phyloP scores from a whole-genome alignment of 1,140 invertebrate genomes.

The Subanguina moxae region DNA sequence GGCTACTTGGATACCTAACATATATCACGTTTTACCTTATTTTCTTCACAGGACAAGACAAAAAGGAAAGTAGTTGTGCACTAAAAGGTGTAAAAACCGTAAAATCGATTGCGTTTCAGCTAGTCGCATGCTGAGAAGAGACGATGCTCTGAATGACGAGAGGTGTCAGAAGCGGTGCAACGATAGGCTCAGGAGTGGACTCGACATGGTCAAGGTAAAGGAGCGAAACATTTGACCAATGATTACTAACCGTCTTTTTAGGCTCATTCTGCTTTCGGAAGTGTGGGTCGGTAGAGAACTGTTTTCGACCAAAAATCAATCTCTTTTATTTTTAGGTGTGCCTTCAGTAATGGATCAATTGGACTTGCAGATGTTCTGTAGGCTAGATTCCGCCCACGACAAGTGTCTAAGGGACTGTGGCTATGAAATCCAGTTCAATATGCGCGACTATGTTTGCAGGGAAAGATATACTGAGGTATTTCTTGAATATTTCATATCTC shows the following conservation, averaged over 20 bases:
- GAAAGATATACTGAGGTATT: constrained; percentile 30
- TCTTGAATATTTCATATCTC: constrained; percentile 9
- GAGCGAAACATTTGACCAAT: too few species aligned
- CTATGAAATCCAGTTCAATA: constrained; percentile 56
- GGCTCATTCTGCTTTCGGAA: constrained; percentile 58
- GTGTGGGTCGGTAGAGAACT: constrained; percentile 39
- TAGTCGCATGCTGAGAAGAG: not conserved
- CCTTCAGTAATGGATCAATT: constrained; percentile 52
- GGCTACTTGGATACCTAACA: too few species aligned
- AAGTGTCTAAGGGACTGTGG: constrained; percentile 47
- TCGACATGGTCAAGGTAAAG: constrained; percentile 57
- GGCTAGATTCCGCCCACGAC: constrained; percentile 52
- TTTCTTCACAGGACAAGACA: too few species aligned
- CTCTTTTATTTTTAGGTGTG: constrained; percentile 29
- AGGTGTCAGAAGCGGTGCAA: constrained; percentile 55
- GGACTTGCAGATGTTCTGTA: constrained; percentile 55
- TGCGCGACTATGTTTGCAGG: constrained; percentile 56
- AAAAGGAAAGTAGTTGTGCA: too few species aligned
- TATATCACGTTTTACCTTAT: too few species aligned
- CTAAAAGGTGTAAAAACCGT: too few species aligned
- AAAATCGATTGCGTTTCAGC: not conserved
- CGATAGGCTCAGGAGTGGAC: constrained; percentile 46
- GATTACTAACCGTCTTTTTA: constrained; percentile 17
- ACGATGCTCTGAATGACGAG: constrained; percentile 35
- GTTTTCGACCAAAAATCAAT: too few species aligned